phyloP scores from a whole-genome alignment of 2,888 invertebrate genomes.

The Hemithea aestivaria region DNA sequence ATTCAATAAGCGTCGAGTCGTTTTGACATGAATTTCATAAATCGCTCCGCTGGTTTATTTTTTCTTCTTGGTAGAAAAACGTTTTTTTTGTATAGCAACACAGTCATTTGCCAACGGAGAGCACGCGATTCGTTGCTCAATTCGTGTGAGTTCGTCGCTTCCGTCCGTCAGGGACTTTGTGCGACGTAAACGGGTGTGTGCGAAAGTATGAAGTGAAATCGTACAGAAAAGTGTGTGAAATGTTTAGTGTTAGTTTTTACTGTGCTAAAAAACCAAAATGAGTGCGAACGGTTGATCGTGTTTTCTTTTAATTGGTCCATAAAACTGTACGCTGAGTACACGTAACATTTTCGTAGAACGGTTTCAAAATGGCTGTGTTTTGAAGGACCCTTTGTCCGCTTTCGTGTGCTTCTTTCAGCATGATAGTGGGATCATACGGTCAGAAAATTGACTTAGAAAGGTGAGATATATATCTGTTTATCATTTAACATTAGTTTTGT shows the following conservation, averaged over 20 bases:
- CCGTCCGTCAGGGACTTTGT: constrained; percentile 60
- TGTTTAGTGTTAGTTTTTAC: constrained; percentile 75
- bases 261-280: constrained; percentile 72
- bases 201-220: constrained; percentile 79
- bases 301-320: constrained; percentile 40
- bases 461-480: constrained; percentile 66
- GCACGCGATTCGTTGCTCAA: constrained; percentile 41
- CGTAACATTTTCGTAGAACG: constrained; percentile 73
- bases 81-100: constrained; percentile 38
- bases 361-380: constrained; percentile 86
- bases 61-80: constrained; percentile 25
- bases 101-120: constrained; percentile 28
- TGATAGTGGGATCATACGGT: constrained; percentile 83
- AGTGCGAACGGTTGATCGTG: constrained; percentile 71
- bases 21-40: too few relatives aligned
- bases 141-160: constrained; percentile 57
- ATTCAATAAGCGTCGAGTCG: too few relatives aligned
- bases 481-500: constrained; percentile 38
- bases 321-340: constrained; percentile 61
- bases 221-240: constrained; percentile 74
- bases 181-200: constrained; percentile 76
- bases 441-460: constrained; percentile 81
- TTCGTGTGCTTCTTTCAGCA: constrained; percentile 82
- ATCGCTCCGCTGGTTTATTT: too few relatives aligned
- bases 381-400: constrained; percentile 83